Base-by-base conservation (phyloP, 1,140 invertebrate species). In the Luehdorfia chinensis region DNA sequence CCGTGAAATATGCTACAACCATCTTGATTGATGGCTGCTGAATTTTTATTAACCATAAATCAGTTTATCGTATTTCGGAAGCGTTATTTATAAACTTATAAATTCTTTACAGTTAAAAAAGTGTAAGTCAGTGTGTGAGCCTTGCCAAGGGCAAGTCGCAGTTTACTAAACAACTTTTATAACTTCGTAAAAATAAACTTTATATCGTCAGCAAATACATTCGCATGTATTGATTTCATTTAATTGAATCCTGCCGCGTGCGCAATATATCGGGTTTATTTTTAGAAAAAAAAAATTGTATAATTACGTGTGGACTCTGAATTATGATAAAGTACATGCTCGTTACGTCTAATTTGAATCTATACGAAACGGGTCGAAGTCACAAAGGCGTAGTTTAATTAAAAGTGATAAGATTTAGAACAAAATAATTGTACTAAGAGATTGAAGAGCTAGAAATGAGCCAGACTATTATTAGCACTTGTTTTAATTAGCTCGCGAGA, bases 161-260 rank as follows among this genome's bases (percentile, higher is more conserved):
- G 60, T 66, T 62, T 64, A 68, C 52, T 54, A 75, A 75, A 73
- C 67, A 72, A 62, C 21, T 68, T 70, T 75, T 71, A 75, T 64
- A 65, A 51, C 56, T 14, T 19, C 33, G 16, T 45, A 49, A 39
- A 57, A 57, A 61, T 54, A 50, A 41, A 32, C 45, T 61, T 61
- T 47, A 56, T 50, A 63, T 52, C 55, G 25, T 53, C 61, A 63
- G 41, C 45, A 63, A 69, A 73, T 74, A 74, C 57, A 62, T 52
- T 21, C n/a, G n/a, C n/a, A 15, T 53, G 55, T 68, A 68, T 71
- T 66, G 69, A 60, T 75, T 69, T 63, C 47, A 60, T 54, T 73
- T 66, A 72, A 66, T 66, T 73, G 64, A 66, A 74, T 55, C 57
- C 56, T 55, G 48, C 34, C 37, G 55, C 31, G 39, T 55, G 73